Conservation (phyloP, 2,888 invertebrate genomes). For the Ochropacha duplaris region DNA sequence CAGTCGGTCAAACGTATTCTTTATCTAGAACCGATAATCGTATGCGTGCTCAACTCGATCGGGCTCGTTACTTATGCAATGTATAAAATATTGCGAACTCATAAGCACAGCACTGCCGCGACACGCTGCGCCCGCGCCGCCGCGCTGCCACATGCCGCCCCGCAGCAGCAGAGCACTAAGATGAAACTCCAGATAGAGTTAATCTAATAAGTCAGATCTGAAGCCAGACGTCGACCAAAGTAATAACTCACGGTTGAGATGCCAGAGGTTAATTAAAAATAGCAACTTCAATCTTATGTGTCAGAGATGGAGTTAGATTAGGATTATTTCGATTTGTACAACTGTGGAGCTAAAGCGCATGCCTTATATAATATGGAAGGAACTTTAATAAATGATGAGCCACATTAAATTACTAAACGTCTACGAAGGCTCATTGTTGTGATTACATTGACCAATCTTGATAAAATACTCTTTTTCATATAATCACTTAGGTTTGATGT, state of each 20-base stretch:
- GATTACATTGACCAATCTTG: neutral
- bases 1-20: conserved; percentile 54
- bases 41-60: conserved; percentile 50
- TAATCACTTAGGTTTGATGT: conserved; percentile 7
- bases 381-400: conserved; percentile 28
- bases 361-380: conserved; percentile 24
- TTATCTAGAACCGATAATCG: conserved; percentile 67
- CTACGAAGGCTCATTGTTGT: neutral
- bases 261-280: conserved; percentile 83
- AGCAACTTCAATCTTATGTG: conserved; percentile 76
- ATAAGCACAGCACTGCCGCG: conserved; percentile 40
- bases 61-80: conserved; percentile 65
- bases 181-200: conserved; percentile 76
- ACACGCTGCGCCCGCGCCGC: conserved; percentile 20
- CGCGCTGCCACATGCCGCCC: too few species aligned
- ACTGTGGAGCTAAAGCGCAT: conserved; percentile 34
- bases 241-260: conserved; percentile 76
- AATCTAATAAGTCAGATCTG: conserved; percentile 82
- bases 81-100: conserved; percentile 76
- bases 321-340: conserved; percentile 59
- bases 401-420: neutral
- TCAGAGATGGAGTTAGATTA: conserved; percentile 71
- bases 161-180: conserved; percentile 48
- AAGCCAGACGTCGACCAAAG: conserved; percentile 70
- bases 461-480: neutral